Percentiles rank a stretch among this genome's conserved stretches.
Conservation (phyloP, 1,140 invertebrate genomes). For the Atta colombica region DNA sequence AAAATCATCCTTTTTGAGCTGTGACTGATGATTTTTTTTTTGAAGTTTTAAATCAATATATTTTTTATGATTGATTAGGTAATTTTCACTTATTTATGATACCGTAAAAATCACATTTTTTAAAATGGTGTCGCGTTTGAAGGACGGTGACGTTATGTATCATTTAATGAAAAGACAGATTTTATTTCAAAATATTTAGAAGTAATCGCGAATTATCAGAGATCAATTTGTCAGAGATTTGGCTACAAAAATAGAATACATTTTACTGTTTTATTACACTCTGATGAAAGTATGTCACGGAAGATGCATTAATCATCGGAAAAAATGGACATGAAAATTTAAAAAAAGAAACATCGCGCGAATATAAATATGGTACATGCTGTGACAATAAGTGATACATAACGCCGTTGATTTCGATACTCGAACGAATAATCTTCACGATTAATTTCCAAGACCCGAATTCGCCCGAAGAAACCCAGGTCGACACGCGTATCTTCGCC, state of each 20-base stretch:
- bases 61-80: no score
- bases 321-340: background rate
- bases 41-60: no score
- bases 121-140: no score
- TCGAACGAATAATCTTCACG: conserved; percentile 34
- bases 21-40: no score
- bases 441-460: conserved; percentile 40
- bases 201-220: background rate
- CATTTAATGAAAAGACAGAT: background rate
- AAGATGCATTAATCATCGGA: background rate
- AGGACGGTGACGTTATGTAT: background rate
- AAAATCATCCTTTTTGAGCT: no score
- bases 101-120: no score
- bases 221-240: background rate
- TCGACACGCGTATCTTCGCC: conserved; percentile 43
- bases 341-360: background rate
- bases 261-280: background rate
- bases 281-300: background rate
- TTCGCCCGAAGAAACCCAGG: conserved; percentile 17
- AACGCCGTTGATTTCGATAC: conserved; percentile 34
- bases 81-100: no score
- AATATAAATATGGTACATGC: background rate
- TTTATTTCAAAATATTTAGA: background rate
- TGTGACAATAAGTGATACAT: conserved; percentile 10
- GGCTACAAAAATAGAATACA: background rate